Evolutionary conservation across 1,140 invertebrate species (phyloP).

Genomic region (Ctenoplectra terminalis): DNA sequence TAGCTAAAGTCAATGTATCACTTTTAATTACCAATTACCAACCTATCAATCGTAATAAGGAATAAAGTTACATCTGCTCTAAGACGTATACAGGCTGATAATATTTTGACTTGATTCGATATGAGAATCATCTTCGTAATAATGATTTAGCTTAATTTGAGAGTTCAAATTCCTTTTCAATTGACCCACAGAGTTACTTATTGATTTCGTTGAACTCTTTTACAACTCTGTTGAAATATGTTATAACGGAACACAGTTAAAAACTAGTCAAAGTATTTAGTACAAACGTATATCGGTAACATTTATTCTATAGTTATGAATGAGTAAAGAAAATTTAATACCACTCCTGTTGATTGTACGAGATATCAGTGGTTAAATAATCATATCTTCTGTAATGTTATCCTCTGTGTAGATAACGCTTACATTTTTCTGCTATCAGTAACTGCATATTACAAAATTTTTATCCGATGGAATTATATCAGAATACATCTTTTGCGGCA

Average conservation of each 20-base stretch:
- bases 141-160: constrained; percentile 51
- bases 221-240: constrained; percentile 31
- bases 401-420: constrained; percentile 28
- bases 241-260: too few relatives aligned
- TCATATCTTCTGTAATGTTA: constrained; percentile 26
- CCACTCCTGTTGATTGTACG: neutral
- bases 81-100: neutral
- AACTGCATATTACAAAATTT: constrained; percentile 9
- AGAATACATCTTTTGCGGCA: too few relatives aligned
- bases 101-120: constrained; percentile 38
- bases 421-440: constrained; percentile 9
- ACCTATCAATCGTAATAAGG: constrained; percentile 51
- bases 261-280: neutral
- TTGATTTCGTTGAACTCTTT: constrained; percentile 58
- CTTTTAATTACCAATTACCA: constrained; percentile 44
- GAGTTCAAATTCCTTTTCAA: constrained; percentile 60
- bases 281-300: neutral
- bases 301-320: neutral
- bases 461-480: neutral
- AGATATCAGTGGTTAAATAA: constrained; percentile 31
- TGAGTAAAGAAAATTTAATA: constrained; percentile 33
- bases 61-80: constrained; percentile 5
- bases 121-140: constrained; percentile 50
- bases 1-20: neutral
- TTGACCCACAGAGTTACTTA: constrained; percentile 66